Percentiles rank a stretch among this genome's conserved stretches.
Conservation (phyloP, 2,797 vertebrate species). For the Pitangus sulphuratus region DNA sequence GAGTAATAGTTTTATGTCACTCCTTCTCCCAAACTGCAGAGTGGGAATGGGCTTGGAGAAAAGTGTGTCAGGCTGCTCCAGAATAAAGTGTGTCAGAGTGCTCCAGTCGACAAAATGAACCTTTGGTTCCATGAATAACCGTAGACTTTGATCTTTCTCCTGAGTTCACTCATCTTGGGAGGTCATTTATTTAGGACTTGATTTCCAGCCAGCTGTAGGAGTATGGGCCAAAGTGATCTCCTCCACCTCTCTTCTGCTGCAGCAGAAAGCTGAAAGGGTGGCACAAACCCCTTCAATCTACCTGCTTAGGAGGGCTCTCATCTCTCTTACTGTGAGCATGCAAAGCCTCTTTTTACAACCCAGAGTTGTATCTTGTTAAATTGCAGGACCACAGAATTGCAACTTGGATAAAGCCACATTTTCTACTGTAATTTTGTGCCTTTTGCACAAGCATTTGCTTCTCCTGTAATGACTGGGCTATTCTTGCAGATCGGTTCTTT, state of each 20-base stretch:
- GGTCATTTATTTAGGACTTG: neutral
- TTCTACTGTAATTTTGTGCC: neutral
- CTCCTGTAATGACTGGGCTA: neutral
- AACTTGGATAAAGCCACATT: neutral
- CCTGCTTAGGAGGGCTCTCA: neutral
- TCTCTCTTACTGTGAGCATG: no score
- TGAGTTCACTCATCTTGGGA: neutral
- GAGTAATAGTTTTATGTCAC: neutral
- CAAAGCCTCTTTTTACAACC: neutral
- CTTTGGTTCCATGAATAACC: neutral
- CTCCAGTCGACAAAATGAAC: neutral
- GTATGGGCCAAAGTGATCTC: neutral
- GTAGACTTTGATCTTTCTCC: neutral
- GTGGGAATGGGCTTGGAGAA: neutral
- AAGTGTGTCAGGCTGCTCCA: neutral
- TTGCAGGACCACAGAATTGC: neutral
- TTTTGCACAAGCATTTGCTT: neutral
- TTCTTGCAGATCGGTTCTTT: neutral
- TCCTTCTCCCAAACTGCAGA: neutral
- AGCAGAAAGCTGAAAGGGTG: neutral
- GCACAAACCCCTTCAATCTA: neutral
- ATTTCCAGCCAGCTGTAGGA: neutral
- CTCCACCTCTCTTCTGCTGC: neutral
- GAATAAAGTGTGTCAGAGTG: neutral
- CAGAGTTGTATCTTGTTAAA: neutral